Conservation (phyloP, 2,888 invertebrate species). For the Mimas tiliae region DNA sequence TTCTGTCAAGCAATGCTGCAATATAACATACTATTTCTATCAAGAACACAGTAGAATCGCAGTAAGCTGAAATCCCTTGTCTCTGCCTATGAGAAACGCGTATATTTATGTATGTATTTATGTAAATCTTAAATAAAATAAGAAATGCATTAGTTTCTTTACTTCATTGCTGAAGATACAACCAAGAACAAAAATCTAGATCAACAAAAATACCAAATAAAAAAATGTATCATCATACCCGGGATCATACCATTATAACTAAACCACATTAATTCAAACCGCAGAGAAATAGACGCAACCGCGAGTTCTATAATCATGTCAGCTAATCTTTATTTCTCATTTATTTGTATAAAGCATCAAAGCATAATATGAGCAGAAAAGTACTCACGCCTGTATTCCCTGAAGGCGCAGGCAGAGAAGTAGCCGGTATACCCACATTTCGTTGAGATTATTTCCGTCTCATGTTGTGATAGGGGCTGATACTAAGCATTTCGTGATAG, state of each 20-base stretch:
- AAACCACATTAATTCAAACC: conserved; percentile 25
- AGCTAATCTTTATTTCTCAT: conserved; percentile 12
- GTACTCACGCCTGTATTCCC: too few relatives aligned
- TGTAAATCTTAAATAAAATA: background rate
- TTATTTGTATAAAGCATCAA: background rate
- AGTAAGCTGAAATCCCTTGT: too few relatives aligned
- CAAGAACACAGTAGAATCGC: too few relatives aligned
- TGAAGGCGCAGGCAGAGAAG: too few relatives aligned
- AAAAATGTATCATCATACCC: background rate
- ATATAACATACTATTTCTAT: too few relatives aligned
- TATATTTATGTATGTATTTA: background rate
- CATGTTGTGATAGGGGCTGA: too few relatives aligned
- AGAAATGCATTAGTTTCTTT: background rate
- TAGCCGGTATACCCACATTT: too few relatives aligned
- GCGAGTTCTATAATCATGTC: conserved; percentile 4
- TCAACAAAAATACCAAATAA: background rate
- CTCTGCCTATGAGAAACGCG: too few relatives aligned
- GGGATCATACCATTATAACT: background rate
- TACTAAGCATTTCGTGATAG: too few relatives aligned
- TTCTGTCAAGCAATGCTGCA: background rate
- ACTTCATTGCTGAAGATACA: background rate
- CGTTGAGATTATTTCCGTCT: too few relatives aligned
- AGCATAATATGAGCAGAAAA: background rate
- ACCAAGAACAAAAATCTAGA: background rate
- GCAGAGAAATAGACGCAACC: conserved; percentile 8